A percentile compares a stretch with the other conserved stretches of the same genome.
Evolutionary conservation across 2,888 invertebrate species (phyloP).

Genomic region (Drosophila suboccidentalis): DNA sequence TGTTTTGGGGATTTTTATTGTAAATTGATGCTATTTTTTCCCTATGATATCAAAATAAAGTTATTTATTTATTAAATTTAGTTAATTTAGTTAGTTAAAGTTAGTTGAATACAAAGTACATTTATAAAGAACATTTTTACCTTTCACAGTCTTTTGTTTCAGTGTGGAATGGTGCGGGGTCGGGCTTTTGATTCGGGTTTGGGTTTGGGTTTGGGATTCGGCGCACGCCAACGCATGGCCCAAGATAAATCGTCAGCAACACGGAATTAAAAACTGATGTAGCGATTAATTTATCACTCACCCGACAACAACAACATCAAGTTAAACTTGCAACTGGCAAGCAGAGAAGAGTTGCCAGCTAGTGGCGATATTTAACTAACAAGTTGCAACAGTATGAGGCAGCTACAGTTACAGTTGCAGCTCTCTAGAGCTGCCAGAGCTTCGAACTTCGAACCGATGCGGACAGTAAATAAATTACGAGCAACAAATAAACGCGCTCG

Average conservation of each 20-base stretch:
- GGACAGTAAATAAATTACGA: slow-evolving; percentile 83
- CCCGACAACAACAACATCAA: slow-evolving; percentile 45
- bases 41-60: background rate
- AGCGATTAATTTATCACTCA: slow-evolving; percentile 85
- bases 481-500: slow-evolving; percentile 82
- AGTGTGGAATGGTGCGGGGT: slow-evolving; percentile 34
- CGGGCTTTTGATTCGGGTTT: background rate
- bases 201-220: slow-evolving; percentile 35
- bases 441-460: slow-evolving; percentile 58
- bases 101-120: background rate
- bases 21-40: background rate
- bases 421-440: background rate
- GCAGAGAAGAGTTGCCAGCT: slow-evolving; percentile 57
- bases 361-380: slow-evolving; percentile 75
- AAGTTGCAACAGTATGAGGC: slow-evolving; percentile 55
- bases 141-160: slow-evolving; percentile 11
- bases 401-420: slow-evolving; percentile 15
- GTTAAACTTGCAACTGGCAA: slow-evolving; percentile 26
- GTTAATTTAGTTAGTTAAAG: background rate
- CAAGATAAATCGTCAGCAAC: slow-evolving; percentile 82
- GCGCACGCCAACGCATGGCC: slow-evolving; percentile 73
- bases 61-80: background rate
- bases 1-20: background rate
- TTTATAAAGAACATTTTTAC: background rate
- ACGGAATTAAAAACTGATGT: slow-evolving; percentile 85